phyloP scores from a whole-genome alignment of 2,797 vertebrate species.

The Darevskia nairensis region DNA sequence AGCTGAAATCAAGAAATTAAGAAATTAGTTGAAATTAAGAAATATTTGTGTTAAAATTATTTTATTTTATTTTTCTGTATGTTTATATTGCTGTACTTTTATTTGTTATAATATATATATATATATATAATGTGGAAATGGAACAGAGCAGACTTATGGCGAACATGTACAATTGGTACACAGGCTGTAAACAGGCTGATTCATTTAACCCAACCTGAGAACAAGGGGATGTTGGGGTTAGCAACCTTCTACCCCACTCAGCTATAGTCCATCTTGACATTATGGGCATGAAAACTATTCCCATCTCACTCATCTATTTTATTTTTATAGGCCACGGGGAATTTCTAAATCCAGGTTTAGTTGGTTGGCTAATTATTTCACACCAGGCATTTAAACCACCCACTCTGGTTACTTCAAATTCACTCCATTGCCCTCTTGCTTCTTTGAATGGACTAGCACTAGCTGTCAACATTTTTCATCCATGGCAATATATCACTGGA shows the following conservation, averaged over 20 bases:
- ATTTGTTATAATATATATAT: no score
- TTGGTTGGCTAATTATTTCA: neutral
- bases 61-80: no score
- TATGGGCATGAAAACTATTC: neutral
- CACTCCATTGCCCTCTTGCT: neutral
- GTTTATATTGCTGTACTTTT: no score
- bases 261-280: neutral
- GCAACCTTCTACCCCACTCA: neutral
- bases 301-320: neutral
- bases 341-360: neutral
- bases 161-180: no score
- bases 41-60: no score
- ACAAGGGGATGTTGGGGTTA: neutral
- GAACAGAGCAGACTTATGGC: neutral
- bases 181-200: neutral
- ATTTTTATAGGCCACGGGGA: neutral
- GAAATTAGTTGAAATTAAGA: no score
- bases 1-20: no score
- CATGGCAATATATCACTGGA: neutral
- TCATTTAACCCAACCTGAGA: no score
- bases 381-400: neutral
- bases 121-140: neutral
- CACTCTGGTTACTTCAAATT: neutral
- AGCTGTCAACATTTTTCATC: neutral
- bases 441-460: neutral